These are phyloP conservation scores for Muscidifurax raptorellus DNA, from an alignment of 1,140 invertebrate genomes.

Conservation along the genomic window DNA sequence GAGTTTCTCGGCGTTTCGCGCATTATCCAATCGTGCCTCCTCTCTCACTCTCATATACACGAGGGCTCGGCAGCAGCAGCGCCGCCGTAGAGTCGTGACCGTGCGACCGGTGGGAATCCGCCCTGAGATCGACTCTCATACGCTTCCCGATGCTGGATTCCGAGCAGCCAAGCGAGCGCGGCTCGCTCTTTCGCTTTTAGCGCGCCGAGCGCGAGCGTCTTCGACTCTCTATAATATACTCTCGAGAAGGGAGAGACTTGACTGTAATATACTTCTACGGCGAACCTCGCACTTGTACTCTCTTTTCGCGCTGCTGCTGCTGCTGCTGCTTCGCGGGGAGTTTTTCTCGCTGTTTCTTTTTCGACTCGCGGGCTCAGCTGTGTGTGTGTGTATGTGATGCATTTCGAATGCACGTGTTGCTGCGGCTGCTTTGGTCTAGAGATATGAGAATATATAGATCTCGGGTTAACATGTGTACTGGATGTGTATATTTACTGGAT, in stretches of 20 bases:
- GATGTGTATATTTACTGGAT: too few relatives aligned
- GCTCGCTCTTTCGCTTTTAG: constrained; percentile 12
- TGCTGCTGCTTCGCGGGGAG: background rate
- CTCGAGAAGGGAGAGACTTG: background rate
- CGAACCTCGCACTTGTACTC: background rate
- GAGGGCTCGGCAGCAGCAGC: constrained; percentile 34
- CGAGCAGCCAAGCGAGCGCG: background rate
- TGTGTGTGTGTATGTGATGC: too few relatives aligned
- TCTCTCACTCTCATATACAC: background rate
- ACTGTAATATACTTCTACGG: background rate
- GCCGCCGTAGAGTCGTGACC: constrained; percentile 69
- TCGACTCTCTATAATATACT: background rate
- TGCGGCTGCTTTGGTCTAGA: too few relatives aligned
- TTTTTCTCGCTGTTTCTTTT: background rate
- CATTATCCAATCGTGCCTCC: background rate
- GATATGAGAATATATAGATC: too few relatives aligned
- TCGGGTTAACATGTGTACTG: too few relatives aligned
- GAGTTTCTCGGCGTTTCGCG: background rate
- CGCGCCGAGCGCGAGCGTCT: constrained; percentile 22
- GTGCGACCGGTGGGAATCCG: constrained; percentile 73
- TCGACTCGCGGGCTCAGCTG: background rate
- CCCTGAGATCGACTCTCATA: constrained; percentile 75
- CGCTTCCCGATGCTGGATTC: constrained; percentile 57
- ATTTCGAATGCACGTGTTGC: background rate
- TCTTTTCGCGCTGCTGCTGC: background rate